Evolutionary conservation across 2,888 invertebrate species (phyloP), one percentile per base, ranked within the genome.

Genomic region (Volucella inflata): DNA sequence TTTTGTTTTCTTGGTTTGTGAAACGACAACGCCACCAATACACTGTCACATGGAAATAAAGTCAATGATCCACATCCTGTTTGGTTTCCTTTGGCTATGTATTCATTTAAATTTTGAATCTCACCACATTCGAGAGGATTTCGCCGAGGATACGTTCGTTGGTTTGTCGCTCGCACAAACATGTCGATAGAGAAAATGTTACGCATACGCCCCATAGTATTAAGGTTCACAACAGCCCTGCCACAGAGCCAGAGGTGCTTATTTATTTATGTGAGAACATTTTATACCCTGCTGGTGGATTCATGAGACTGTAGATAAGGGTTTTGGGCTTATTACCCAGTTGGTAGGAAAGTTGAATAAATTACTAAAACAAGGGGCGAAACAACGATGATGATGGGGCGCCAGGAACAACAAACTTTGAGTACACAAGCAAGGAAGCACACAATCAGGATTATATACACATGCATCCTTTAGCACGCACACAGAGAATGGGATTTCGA

Each of bases 181-280:
- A 36, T 50, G n/a, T 51, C 50, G 50, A 75, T 62, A 30, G 42
- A 17, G 17, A 44, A 48, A n/a, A 50, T 50, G 57, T 57, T 51
- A 51, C 16, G 14, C 53, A 48, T 42, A 76, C 36, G 44, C 21
- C 51, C 48, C 16, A n/a, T n/a, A n/a, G 38, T 55, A 78, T 79
- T 14, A 75, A 67, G 59, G 12, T 50, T 42, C 55, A 44, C 42
- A 50, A 62, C 68, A 75, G 44, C 42, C 48, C 40, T 46, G 40
- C 40, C 46, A 53, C 38, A 55, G n/a, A 62, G 42, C 68, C 11
- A 60, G 48, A 30, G 40, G 44, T 67, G 46, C 53, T 60, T 55
- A 71, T 59, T 82, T 82, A 82, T 82, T 82, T 82, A 82, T 82
- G 81, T 70, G 77, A 51, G 76, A 70, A 65, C 77, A 82, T 64